Percentiles rank a stretch among this genome's conserved stretches.
phyloP scores from a whole-genome alignment of 2,888 invertebrate species.

The Patella ulyssiponensis region DNA sequence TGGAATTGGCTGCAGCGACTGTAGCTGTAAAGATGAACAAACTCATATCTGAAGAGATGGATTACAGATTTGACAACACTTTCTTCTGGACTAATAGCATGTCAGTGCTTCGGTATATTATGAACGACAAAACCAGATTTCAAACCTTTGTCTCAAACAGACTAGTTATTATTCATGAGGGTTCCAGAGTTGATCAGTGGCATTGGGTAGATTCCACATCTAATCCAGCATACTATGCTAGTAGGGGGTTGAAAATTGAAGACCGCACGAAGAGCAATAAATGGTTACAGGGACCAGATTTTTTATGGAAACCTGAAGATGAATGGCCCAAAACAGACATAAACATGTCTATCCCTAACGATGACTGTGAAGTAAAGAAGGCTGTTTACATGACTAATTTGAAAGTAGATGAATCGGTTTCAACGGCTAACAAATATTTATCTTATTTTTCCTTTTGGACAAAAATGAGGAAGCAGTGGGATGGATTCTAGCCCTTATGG shows the following conservation, averaged over 20 bases:
- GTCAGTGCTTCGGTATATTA: too few relatives aligned
- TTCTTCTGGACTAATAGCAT: too few relatives aligned
- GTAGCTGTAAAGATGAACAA: conserved; percentile 25
- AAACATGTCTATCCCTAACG: neutral
- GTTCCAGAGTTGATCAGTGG: conserved; percentile 10
- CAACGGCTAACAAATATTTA: conserved; percentile 1
- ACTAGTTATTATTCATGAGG: conserved; percentile 9
- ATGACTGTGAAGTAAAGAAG: conserved; percentile 17
- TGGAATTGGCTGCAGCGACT: conserved; percentile 12
- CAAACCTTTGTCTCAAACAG: conserved; percentile 22
- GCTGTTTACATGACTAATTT: neutral
- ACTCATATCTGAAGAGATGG: conserved; percentile 28
- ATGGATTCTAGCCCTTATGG: neutral
- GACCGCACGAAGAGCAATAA: neutral
- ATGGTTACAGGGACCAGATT: conserved; percentile 16
- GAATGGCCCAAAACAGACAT: conserved; percentile 13
- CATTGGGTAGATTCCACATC: neutral
- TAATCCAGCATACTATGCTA: conserved; percentile 22
- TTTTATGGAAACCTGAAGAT: neutral
- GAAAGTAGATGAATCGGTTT: neutral
- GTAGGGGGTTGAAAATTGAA: conserved; percentile 13
- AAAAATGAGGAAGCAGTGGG: conserved; percentile 1
- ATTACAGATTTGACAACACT: too few relatives aligned
- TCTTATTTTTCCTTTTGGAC: conserved; percentile 10
- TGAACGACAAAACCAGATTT: conserved; percentile 17